phyloP scores from a whole-genome alignment of 2,888 invertebrate species.

The Drosophila villosipedis region DNA sequence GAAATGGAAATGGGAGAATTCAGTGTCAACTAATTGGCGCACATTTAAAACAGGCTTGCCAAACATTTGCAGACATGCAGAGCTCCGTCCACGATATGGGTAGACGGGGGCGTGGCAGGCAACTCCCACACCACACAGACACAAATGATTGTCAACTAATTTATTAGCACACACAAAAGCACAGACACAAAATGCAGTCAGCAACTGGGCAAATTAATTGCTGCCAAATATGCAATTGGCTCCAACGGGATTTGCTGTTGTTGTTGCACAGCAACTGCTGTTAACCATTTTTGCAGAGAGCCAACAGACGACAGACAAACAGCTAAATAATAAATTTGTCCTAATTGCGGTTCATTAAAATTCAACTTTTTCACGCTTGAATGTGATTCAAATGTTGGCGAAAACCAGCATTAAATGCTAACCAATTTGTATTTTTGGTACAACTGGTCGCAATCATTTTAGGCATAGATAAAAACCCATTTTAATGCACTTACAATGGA shows the following conservation, averaged over 20 bases:
- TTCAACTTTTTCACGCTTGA: conserved; percentile 26
- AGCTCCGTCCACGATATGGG: neutral
- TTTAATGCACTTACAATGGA: neutral
- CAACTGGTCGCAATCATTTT: neutral
- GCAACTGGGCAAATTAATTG: conserved; percentile 72
- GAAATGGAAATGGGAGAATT: neutral
- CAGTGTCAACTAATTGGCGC: conserved; percentile 63
- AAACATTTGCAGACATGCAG: conserved; percentile 59
- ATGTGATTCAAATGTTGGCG: conserved; percentile 5
- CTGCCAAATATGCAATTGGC: conserved; percentile 74
- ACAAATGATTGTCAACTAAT: conserved; percentile 49
- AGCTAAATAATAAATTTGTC: conserved; percentile 42
- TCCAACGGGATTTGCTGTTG: conserved; percentile 7
- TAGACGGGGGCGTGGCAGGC: conserved; percentile 14
- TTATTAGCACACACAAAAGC: conserved; percentile 72
- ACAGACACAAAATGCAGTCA: conserved; percentile 60
- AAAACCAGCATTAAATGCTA: conserved; percentile 22
- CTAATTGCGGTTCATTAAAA: conserved; percentile 46
- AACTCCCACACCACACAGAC: neutral
- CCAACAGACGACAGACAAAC: neutral
- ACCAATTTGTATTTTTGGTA: conserved; percentile 19
- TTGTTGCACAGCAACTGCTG: conserved; percentile 21
- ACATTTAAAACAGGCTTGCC: conserved; percentile 64
- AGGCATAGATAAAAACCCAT: neutral
- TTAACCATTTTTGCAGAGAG: conserved; percentile 4